Evolutionary conservation across 2,888 invertebrate genomes (phyloP), one percentile per base, ranked within the genome.

Genomic region (Aphidius colemani): DNA sequence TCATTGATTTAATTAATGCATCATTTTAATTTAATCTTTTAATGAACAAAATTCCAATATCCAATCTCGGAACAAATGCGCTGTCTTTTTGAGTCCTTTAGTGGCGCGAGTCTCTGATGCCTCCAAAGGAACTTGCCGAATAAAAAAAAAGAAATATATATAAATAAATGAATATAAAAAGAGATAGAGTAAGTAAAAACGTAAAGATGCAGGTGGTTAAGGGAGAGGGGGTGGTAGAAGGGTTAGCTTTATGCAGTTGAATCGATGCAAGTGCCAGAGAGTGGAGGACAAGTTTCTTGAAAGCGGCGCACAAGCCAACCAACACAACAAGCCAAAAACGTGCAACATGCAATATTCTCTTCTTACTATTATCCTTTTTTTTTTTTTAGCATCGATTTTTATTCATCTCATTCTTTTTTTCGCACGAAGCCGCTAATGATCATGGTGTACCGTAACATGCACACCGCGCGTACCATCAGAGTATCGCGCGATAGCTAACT

Each of bases 221-320:
- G 13, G 13, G 13, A 1, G 13, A 18, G 13, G 13, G 13, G 13
- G 13, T 18, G 13, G 13, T 18, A 18, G 43, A 53, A 48, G 56
- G 18, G 56, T 56, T 61, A 63, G 57, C 65, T 67, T 63, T 66
- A 68, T 68, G 63, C 66, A 66, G 60, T 66, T 65, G 66, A 68
- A 68, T 66, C 66, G 68, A 68, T 65, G 68, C 61, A 59, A 62
- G 64, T 64, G 64, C 66, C 59, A 30, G 30, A 30, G 30, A 30
- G 30, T 5, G 5, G 64, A 61, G 64, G 67, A 63, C 67, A 65
- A 64, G 67, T 74, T 73, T 70, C 68, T 66, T 66, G 59, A 74
- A 74, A 72, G 72, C 71, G 63, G 55, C 61, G 53, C 60, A 63
- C 61, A 45, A 48, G 9, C 30, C 48, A 45, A 45, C 10, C 30